phyloP scores from a whole-genome alignment of 2,888 invertebrate species.

The Rhorus exstirpatorius region DNA sequence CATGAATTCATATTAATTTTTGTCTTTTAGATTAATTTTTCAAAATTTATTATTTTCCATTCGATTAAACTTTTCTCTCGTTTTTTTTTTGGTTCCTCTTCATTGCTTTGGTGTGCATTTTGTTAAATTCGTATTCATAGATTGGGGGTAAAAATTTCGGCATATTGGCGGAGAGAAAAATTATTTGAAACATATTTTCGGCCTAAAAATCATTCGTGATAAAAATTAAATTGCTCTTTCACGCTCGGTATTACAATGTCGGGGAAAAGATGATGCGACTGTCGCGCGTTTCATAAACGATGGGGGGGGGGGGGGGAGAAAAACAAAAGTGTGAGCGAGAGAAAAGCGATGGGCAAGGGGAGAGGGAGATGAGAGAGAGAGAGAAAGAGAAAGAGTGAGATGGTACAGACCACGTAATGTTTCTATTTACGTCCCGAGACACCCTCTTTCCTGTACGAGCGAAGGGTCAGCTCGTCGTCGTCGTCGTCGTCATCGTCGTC shows the following conservation, averaged over 20 bases:
- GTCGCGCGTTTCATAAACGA: conserved; percentile 23
- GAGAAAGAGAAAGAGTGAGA: conserved; percentile 36
- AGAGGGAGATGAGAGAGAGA: neutral
- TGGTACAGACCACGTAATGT: conserved; percentile 55
- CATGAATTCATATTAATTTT: no score
- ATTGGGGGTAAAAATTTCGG: no score
- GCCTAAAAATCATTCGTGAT: neutral
- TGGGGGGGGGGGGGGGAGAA: neutral
- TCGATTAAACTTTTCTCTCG: no score
- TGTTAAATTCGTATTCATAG: no score
- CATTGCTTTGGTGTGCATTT: no score
- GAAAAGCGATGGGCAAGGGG: neutral
- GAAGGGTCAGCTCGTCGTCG: conserved; percentile 69
- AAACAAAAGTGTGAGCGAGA: no score
- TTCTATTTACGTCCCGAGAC: conserved; percentile 80
- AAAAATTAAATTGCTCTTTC: conserved; percentile 17
- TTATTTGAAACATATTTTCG: neutral
- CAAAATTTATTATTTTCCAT: no score
- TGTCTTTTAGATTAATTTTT: no score
- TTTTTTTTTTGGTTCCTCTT: no score
- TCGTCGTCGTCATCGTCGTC: conserved; percentile 43
- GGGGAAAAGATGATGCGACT: conserved; percentile 7
- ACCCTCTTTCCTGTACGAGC: conserved; percentile 79
- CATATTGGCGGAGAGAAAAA: no score
- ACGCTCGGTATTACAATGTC: neutral